Evolutionary conservation across 2,113 vertebrate species (phyloP).

Genomic region (Odontophorus gujanensis): DNA sequence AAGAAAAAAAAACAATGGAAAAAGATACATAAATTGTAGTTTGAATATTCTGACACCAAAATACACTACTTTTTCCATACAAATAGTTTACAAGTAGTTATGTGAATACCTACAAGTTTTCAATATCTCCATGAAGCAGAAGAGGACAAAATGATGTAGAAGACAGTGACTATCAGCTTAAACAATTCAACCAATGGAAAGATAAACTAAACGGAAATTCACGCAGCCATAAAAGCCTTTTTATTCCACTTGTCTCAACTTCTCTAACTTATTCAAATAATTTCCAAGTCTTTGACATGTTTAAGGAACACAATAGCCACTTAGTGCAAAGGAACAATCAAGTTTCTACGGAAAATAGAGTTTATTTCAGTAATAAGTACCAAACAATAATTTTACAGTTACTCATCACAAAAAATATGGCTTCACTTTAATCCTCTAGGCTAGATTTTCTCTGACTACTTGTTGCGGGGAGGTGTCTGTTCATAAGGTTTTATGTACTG

Average conservation of each 20-base stretch:
- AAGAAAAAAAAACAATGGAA: background rate
- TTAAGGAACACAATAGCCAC: background rate
- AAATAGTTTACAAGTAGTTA: background rate
- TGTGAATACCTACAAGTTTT: background rate
- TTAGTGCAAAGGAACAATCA: background rate
- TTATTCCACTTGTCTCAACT: background rate
- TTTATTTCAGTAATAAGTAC: background rate
- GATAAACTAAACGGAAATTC: background rate
- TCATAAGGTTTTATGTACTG: background rate
- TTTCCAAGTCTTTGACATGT: background rate
- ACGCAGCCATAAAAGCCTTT: background rate
- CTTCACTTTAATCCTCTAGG: background rate
- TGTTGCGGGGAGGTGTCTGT: background rate
- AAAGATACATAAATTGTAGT: background rate
- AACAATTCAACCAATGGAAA: background rate
- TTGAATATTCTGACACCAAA: background rate
- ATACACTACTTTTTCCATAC: background rate
- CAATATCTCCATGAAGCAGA: background rate
- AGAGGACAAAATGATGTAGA: background rate
- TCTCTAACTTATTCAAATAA: background rate
- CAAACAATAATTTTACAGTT: background rate
- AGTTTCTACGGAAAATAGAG: background rate
- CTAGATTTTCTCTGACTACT: background rate
- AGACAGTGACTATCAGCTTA: background rate
- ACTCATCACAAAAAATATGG: background rate